These are phyloP conservation scores for Yponomeuta evonymella DNA, from an alignment of 2,888 invertebrate genomes.

Conservation along the genomic window DNA sequence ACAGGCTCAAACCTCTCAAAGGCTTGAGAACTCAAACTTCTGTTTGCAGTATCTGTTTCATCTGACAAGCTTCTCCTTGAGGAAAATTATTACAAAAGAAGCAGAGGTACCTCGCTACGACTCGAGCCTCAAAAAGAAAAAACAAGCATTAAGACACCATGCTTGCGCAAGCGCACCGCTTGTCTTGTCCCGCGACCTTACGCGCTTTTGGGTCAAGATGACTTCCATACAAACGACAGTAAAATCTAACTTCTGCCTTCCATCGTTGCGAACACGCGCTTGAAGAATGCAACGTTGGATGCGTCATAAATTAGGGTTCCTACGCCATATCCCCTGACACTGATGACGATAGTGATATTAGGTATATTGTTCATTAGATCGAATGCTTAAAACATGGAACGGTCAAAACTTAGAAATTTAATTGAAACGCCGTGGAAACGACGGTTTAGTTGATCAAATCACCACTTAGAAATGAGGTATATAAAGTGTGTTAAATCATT, in stretches of 20 bases:
- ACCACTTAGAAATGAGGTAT: too few relatives aligned
- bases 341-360: too few relatives aligned
- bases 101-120: neutral
- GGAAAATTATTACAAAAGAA: conserved; percentile 5
- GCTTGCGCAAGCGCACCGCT: conserved; percentile 4
- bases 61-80: neutral
- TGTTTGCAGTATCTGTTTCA: neutral
- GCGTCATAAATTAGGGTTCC: too few relatives aligned
- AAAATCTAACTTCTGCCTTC: neutral
- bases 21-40: neutral
- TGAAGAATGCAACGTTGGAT: neutral
- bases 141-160: conserved; percentile 9
- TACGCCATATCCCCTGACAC: too few relatives aligned
- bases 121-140: neutral
- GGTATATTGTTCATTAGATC: too few relatives aligned
- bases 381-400: too few relatives aligned
- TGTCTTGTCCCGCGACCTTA: neutral
- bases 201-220: conserved; percentile 2
- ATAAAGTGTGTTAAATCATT: too few relatives aligned
- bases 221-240: neutral
- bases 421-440: too few relatives aligned
- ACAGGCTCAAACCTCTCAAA: too few relatives aligned
- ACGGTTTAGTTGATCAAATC: too few relatives aligned
- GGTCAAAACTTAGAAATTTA: too few relatives aligned
- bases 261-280: conserved; percentile 1